Conservation (phyloP, 2,888 invertebrate species). For the Selenia dentaria region DNA sequence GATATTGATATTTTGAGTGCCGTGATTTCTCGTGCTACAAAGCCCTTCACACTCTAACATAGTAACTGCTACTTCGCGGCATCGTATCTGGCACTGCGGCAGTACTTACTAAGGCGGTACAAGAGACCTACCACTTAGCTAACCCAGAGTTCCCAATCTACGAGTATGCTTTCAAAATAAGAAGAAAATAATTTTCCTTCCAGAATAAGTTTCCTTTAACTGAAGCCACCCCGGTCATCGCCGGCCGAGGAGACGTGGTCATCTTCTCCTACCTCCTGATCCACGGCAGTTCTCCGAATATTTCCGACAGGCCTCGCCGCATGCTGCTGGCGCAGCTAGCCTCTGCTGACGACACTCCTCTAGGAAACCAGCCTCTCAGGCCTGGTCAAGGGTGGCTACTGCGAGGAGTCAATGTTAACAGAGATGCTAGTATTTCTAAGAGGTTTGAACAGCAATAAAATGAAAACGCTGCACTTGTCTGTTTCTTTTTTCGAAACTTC, state of each 20-base stretch:
- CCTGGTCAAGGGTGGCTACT: constrained; percentile 84
- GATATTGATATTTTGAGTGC: no score
- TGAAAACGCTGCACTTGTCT: no score
- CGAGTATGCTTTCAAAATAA: no score
- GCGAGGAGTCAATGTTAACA: constrained; percentile 69
- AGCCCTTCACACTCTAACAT: no score
- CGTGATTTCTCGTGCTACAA: no score
- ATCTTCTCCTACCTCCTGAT: constrained; percentile 84
- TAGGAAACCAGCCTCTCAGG: constrained; percentile 61
- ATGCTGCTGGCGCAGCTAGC: constrained; percentile 83
- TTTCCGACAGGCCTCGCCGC: constrained; percentile 67
- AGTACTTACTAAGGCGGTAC: no score
- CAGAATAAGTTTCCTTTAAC: constrained; percentile 75
- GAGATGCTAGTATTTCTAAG: constrained; percentile 56
- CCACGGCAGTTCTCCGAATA: constrained; percentile 84
- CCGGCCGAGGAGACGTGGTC: constrained; percentile 82
- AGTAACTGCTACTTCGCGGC: no score
- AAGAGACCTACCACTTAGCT: no score
- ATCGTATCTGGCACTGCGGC: no score
- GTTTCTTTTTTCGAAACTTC: no score
- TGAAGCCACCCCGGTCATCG: constrained; percentile 75
- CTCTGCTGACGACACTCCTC: constrained; percentile 80
- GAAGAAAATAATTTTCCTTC: no score
- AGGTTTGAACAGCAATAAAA: constrained; percentile 35
- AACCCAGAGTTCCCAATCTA: no score